Conservation (phyloP, 92 coral and sea anemone genomes). For the Heteractis magnifica region DNA sequence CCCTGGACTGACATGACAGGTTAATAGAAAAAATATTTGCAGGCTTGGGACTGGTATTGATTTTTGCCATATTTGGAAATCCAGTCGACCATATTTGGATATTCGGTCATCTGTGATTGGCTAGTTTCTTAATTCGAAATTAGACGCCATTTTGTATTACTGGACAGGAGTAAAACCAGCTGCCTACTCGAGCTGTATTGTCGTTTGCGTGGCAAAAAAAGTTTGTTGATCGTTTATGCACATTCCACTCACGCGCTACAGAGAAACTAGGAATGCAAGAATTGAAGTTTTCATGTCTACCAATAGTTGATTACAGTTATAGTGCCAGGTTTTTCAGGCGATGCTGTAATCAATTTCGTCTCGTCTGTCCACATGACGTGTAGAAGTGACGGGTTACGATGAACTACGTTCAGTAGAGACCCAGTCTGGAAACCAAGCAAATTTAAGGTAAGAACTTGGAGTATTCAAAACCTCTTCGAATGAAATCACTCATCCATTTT, state of each 20-base stretch:
- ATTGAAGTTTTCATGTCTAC: constrained; percentile 16
- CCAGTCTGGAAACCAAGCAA: constrained; percentile 39
- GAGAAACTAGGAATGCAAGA: neutral
- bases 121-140: neutral
- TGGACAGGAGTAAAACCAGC: constrained; percentile 25
- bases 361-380: constrained; percentile 74
- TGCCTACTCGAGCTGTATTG: constrained; percentile 29
- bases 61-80: neutral
- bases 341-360: constrained; percentile 65
- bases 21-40: no score
- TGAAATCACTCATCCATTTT: no score
- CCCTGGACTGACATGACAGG: no score
- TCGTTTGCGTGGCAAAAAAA: constrained; percentile 36
- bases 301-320: constrained; percentile 66
- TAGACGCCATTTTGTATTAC: neutral
- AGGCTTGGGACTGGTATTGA: neutral
- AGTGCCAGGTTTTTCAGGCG: constrained; percentile 71
- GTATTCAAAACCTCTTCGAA: neutral
- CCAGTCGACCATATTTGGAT: neutral
- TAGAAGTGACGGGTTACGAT: constrained; percentile 65
- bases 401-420: constrained; percentile 51
- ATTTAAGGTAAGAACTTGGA: neutral
- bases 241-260: neutral
- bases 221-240: neutral
- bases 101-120: neutral